Percentiles rank a stretch among this genome's conserved stretches.
These are phyloP conservation scores for Theodoxus fluviatilis DNA, from an alignment of 2,888 invertebrate genomes.

Conservation along the genomic window DNA sequence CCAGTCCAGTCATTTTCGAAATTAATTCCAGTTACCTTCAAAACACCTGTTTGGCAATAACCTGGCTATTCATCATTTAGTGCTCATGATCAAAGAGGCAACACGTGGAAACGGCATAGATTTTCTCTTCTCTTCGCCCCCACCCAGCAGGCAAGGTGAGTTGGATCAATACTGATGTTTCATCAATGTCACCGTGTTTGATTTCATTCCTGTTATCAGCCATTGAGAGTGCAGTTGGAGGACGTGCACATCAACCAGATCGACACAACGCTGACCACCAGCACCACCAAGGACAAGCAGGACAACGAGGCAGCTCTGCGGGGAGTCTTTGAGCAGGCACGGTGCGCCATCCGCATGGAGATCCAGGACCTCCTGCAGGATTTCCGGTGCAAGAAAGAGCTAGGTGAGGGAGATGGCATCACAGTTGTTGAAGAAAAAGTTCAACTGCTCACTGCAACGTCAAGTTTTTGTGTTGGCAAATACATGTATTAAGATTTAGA, in stretches of 20 bases:
- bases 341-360: slow-evolving; percentile 83
- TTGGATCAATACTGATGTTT: not conserved
- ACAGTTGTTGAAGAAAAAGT: too few relatives aligned
- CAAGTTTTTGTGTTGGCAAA: too few relatives aligned
- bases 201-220: slow-evolving; percentile 69
- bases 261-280: slow-evolving; percentile 77
- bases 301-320: slow-evolving; percentile 90
- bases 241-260: slow-evolving; percentile 72
- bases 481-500: too few relatives aligned
- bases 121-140: not conserved
- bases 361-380: slow-evolving; percentile 81
- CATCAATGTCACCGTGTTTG: not conserved
- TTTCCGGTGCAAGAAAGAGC: slow-evolving; percentile 86
- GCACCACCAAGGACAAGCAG: slow-evolving; percentile 76
- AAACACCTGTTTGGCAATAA: too few relatives aligned
- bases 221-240: slow-evolving; percentile 80
- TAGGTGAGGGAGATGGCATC: too few relatives aligned
- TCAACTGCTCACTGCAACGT: too few relatives aligned
- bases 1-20: too few relatives aligned
- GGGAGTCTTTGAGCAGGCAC: slow-evolving; percentile 84
- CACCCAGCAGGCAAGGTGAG: too few relatives aligned
- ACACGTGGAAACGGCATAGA: too few relatives aligned
- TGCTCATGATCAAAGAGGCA: too few relatives aligned
- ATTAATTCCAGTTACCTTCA: too few relatives aligned
- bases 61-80: too few relatives aligned